Evolutionary conservation across 1,140 invertebrate species (phyloP).

Genomic region (Cyclargus thomasi): DNA sequence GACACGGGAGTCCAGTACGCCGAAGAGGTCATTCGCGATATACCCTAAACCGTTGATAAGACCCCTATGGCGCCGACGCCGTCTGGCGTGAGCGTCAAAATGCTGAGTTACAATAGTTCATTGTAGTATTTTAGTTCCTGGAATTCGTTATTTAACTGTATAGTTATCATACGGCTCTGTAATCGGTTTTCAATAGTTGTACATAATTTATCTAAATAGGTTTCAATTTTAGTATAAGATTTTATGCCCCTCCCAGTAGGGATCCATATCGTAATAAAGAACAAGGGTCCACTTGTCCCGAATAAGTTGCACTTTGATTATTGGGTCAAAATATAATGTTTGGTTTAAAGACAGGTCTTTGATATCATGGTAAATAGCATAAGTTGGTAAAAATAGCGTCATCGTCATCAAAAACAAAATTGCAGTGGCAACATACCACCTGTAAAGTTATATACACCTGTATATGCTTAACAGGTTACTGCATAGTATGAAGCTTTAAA

Average conservation of each 20-base stretch:
- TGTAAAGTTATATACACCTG: no score
- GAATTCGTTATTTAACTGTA: constrained; percentile 17
- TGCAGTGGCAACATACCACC: not conserved
- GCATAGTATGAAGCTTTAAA: no score
- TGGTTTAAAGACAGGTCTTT: constrained; percentile 18
- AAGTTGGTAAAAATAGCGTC: constrained; percentile 16
- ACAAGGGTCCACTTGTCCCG: constrained; percentile 31
- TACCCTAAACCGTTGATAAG: constrained; percentile 34
- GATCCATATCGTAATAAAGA: constrained; percentile 31
- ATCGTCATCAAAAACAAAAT: constrained; percentile 21
- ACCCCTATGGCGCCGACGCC: constrained; percentile 23
- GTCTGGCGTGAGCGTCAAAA: constrained; percentile 1
- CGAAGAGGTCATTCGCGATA: constrained; percentile 31
- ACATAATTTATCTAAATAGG: constrained; percentile 27
- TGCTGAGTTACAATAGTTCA: constrained; percentile 19
- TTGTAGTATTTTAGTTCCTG: constrained; percentile 26
- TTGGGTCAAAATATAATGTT: constrained; percentile 27
- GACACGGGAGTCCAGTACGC: constrained; percentile 36
- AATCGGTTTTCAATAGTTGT: constrained; percentile 19
- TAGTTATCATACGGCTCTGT: constrained; percentile 23
- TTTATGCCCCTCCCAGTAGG: constrained; percentile 19
- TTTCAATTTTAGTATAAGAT: constrained; percentile 18
- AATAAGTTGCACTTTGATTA: constrained; percentile 26
- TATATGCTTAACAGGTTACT: no score
- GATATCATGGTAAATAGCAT: constrained; percentile 11